phyloP scores from a whole-genome alignment of 2,797 vertebrate genomes.

The Balearica regulorum region DNA sequence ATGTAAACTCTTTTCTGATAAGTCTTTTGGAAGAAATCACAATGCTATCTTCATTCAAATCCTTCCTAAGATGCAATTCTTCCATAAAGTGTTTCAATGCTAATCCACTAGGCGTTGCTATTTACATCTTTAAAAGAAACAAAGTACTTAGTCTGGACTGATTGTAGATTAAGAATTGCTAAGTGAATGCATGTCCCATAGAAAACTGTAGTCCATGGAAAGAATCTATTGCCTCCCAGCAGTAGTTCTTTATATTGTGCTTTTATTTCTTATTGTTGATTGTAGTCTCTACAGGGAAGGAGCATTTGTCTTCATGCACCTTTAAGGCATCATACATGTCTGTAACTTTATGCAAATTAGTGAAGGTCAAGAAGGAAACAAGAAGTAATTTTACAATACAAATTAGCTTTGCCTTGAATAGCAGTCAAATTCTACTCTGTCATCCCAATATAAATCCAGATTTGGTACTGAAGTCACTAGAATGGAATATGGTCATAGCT shows the following conservation, averaged over 20 bases:
- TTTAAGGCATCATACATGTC: background rate
- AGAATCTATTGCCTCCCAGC: background rate
- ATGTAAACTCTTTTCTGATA: slow-evolving; percentile 34
- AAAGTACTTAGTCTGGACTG: background rate
- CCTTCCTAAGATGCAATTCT: slow-evolving; percentile 17
- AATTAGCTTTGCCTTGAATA: background rate
- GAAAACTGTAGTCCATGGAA: background rate
- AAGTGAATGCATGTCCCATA: background rate
- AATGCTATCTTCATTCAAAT: slow-evolving; percentile 29
- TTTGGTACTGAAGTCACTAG: background rate
- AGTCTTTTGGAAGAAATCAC: slow-evolving; percentile 28
- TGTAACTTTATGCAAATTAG: background rate
- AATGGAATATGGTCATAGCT: background rate
- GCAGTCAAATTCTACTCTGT: background rate
- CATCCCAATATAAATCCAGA: background rate
- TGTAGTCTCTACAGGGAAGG: background rate
- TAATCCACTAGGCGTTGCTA: slow-evolving; percentile 58
- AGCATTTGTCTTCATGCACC: background rate
- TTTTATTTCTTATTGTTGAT: slow-evolving; percentile 6
- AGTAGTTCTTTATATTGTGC: background rate
- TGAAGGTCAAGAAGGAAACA: slow-evolving; percentile 3
- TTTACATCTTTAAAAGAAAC: slow-evolving; percentile 32
- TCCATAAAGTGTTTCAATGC: slow-evolving; percentile 36
- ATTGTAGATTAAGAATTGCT: background rate
- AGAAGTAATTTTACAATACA: background rate